Evolutionary conservation across 1,140 invertebrate species (phyloP).

Genomic region (Cydia fagiglandana): DNA sequence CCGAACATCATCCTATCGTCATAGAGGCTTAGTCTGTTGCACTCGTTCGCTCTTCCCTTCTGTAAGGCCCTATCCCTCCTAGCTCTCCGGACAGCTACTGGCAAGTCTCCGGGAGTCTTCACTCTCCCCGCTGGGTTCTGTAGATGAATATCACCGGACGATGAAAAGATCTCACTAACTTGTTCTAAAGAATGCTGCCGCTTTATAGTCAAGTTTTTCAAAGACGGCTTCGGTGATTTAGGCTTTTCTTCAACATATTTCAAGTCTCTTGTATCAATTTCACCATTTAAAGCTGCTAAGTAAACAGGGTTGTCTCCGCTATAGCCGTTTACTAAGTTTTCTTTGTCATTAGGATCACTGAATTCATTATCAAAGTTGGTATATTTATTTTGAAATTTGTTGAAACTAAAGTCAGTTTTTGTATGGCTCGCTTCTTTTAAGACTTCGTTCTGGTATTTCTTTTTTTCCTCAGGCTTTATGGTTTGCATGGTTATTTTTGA

Average conservation of each 20-base stretch:
- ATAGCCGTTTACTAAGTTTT: constrained; percentile 63
- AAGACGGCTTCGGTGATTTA: constrained; percentile 57
- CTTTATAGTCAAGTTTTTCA: constrained; percentile 67
- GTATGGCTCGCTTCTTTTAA: constrained; percentile 65
- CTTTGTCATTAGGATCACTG: constrained; percentile 71
- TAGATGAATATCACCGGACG: constrained; percentile 80
- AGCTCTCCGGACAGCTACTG: constrained; percentile 85
- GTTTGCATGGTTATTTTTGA: constrained; percentile 76
- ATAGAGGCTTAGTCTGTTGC: constrained; percentile 88
- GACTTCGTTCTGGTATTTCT: constrained; percentile 61
- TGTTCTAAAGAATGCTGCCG: constrained; percentile 84
- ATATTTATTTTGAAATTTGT: constrained; percentile 69
- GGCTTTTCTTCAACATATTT: constrained; percentile 45
- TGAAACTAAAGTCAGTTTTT: constrained; percentile 59
- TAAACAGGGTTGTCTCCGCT: constrained; percentile 73
- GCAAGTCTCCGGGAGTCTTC: constrained; percentile 90
- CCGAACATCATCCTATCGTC: constrained; percentile 91
- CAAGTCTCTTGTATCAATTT: constrained; percentile 56
- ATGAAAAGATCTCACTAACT: constrained; percentile 84
- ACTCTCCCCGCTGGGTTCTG: constrained; percentile 87
- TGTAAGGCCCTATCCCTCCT: constrained; percentile 77
- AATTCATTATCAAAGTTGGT: constrained; percentile 70
- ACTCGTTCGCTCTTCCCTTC: constrained; percentile 68
- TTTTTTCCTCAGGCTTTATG: constrained; percentile 59
- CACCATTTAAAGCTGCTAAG: constrained; percentile 66